Conservation (phyloP, 2,888 invertebrate genomes). For the Drosophila neutralis region DNA sequence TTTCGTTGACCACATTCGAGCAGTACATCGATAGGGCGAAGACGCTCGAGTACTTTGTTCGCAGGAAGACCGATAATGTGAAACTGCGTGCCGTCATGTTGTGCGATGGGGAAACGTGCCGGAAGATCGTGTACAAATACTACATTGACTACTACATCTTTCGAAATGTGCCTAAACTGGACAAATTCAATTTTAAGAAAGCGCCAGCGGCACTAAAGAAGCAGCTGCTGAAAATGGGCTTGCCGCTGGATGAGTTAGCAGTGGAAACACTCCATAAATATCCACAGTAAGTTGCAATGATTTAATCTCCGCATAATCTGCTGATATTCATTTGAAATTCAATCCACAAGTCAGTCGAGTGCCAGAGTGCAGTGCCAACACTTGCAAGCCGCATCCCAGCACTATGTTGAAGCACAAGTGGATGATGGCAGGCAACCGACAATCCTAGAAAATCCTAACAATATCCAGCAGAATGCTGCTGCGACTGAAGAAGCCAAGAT, state of each 20-base stretch:
- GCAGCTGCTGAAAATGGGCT: constrained; percentile 13
- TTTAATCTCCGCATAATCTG: background rate
- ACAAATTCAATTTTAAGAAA: constrained; percentile 3
- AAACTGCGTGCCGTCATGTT: background rate
- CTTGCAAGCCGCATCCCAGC: background rate
- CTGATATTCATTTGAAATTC: background rate
- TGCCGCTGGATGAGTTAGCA: constrained; percentile 29
- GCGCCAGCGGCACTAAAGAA: background rate
- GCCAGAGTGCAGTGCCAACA: no score
- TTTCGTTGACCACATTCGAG: constrained; percentile 39
- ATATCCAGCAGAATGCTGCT: background rate
- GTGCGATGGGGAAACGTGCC: background rate
- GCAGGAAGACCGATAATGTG: background rate
- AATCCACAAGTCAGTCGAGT: no score
- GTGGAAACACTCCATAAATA: background rate
- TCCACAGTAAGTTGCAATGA: background rate
- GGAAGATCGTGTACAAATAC: constrained; percentile 15
- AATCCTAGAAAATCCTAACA: background rate
- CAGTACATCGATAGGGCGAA: constrained; percentile 18
- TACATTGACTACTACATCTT: constrained; percentile 47
- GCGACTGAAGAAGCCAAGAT: background rate
- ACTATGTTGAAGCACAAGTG: background rate
- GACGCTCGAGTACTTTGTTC: background rate
- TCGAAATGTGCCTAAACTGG: constrained; percentile 12
- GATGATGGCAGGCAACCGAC: background rate